Conservation (phyloP, 2,888 invertebrate genomes). For the Microplitis deprimator region DNA sequence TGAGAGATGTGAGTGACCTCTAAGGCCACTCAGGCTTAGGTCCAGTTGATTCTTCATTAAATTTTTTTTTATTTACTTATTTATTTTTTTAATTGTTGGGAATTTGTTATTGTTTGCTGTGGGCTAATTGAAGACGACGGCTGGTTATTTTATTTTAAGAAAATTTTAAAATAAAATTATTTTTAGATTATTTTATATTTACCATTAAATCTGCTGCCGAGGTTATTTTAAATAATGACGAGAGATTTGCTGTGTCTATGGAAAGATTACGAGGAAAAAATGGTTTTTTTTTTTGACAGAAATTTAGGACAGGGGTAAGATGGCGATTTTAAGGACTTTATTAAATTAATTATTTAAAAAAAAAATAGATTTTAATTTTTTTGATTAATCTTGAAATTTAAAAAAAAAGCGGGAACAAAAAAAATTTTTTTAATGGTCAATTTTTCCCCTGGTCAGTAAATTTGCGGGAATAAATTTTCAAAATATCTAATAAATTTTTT, state of each 20-base stretch:
- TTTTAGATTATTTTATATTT: neutral
- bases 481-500: no score
- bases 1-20: conserved; percentile 66
- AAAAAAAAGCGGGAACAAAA: no score
- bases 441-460: no score
- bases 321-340: no score
- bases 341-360: no score
- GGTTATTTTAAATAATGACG: neutral
- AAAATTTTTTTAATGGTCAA: no score
- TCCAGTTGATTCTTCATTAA: conserved; percentile 32
- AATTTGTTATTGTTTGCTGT: conserved; percentile 18
- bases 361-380: no score
- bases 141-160: neutral
- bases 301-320: no score
- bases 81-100: neutral
- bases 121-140: neutral
- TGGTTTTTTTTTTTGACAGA: neutral
- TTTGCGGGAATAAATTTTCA: no score
- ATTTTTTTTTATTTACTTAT: no score
- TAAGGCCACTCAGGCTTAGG: conserved; percentile 46
- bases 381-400: no score
- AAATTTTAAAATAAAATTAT: neutral
- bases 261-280: neutral
- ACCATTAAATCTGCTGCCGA: neutral
- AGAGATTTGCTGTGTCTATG: neutral